Base-by-base conservation (phyloP, 2,113 vertebrate species). In the Rallus limicola region DNA sequence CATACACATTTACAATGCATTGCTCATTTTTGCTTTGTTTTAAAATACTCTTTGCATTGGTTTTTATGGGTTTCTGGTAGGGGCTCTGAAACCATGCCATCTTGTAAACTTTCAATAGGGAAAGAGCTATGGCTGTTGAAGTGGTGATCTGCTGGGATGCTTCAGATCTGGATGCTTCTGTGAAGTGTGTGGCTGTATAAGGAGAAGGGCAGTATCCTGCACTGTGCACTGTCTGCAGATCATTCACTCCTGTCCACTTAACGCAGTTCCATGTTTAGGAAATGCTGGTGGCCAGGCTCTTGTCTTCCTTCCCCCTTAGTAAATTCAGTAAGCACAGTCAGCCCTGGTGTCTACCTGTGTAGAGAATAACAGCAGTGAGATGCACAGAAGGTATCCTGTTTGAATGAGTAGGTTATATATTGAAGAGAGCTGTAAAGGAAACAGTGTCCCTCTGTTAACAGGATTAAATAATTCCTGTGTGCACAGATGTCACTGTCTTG, bases 391-490 rank as follows among this genome's bases (percentile, higher is more conserved):
- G 9, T 50, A 29, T 31, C 38, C 44, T 69, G 50, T 26, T 31
- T 69, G 34, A 11, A 3, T 38, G 60, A 7, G 15, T 60, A 40
- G 29, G 8, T 82, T 58, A 8, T 31, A 13, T 31, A 10, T 31
- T 70, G 65, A 85, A 60, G 48, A 86, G 15, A 59, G 53, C 40
- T 62, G 44, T 17, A 44, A 48, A 64, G 53, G 18, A 83, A 86
- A 33, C 3, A 2, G 10, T 34, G n/a, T 33, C 31, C 21, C 53
- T 90, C 31, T 71, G 33, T 63, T 75, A 86, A 31, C 2, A 4
- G 42, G 17, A 8, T 67, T 58, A 70, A 88, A 52, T 65, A 0
- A 0, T 56, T 78, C 44, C 31, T 82, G 0, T 44, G 23, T 28
- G 15, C 65, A 36, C 44, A 67, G 23, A 67, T 5, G 11, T 29